Conservation (phyloP, 2,888 invertebrate genomes). For the Machimus rusticus region DNA sequence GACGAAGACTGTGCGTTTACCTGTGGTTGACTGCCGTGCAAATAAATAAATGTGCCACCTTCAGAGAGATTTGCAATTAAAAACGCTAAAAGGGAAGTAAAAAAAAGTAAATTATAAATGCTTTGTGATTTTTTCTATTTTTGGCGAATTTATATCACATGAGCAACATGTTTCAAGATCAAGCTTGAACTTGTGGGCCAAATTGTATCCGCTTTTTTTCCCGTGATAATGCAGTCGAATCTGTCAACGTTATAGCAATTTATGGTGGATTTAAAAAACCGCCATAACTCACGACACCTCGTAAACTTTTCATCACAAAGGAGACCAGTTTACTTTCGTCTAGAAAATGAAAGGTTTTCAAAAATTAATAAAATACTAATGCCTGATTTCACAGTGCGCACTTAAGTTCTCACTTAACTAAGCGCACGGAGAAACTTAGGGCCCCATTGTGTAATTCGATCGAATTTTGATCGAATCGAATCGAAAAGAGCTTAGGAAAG, state of each 20-base stretch:
- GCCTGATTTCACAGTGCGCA: too few relatives aligned
- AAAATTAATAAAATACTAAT: not conserved
- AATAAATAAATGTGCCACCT: not conserved
- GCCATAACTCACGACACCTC: not conserved
- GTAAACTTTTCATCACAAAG: not conserved
- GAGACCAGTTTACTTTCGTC: not conserved
- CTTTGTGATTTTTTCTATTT: not conserved
- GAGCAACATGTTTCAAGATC: not conserved
- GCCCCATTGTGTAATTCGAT: too few relatives aligned
- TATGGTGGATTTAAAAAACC: not conserved
- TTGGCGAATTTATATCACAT: not conserved
- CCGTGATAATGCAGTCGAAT: not conserved
- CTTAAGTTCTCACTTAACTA: too few relatives aligned
- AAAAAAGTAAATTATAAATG: not conserved
- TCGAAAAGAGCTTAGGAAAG: too few relatives aligned
- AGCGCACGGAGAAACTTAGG: too few relatives aligned
- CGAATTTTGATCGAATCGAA: too few relatives aligned
- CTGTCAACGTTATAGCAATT: not conserved
- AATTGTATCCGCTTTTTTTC: not conserved
- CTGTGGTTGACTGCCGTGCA: not conserved
- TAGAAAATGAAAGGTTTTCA: not conserved
- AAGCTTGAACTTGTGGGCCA: not conserved
- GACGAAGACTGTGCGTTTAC: not conserved
- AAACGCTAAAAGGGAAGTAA: not conserved
- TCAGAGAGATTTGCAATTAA: not conserved